These are phyloP conservation scores for Sminthopsis crassicaudata DNA, from an alignment of 2,113 vertebrate species.

Conservation along the genomic window DNA sequence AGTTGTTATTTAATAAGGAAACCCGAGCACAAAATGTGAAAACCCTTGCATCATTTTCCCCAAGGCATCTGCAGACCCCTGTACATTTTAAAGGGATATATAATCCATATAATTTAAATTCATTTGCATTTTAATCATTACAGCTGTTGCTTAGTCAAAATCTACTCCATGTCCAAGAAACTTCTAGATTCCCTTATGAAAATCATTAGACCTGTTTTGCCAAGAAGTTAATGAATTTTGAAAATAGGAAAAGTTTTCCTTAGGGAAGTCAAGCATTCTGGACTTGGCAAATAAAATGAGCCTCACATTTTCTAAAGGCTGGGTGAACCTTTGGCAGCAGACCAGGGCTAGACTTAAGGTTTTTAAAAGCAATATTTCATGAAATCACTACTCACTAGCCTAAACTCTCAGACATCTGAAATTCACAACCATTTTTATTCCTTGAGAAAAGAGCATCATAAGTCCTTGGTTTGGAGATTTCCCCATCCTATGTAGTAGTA, in stretches of 20 bases:
- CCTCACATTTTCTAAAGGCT: conserved; percentile 2
- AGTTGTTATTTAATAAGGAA: conserved; percentile 27
- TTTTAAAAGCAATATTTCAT: conserved; percentile 44
- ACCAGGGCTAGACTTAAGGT: background rate
- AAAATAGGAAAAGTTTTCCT: conserved; percentile 2
- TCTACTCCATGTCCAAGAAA: background rate
- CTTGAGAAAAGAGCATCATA: background rate
- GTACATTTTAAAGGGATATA: conserved; percentile 49
- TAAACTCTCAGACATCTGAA: background rate
- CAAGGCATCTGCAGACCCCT: background rate
- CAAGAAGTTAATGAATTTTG: conserved; percentile 39
- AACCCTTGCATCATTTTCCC: background rate
- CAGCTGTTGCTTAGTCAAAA: conserved; percentile 1
- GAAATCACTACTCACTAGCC: conserved; percentile 42
- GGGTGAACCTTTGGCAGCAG: conserved; percentile 26
- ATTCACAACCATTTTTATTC: background rate
- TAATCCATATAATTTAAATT: conserved; percentile 18
- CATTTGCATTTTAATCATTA: conserved; percentile 42
- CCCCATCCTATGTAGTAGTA: background rate
- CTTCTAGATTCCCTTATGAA: conserved; percentile 7
- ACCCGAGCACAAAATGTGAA: background rate
- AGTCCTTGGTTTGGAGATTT: background rate
- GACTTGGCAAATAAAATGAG: background rate
- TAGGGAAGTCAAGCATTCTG: conserved; percentile 1
- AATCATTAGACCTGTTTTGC: conserved; percentile 41